Evolutionary conservation across 2,888 invertebrate species (phyloP).

Genomic region (Nomada lathburiana): DNA sequence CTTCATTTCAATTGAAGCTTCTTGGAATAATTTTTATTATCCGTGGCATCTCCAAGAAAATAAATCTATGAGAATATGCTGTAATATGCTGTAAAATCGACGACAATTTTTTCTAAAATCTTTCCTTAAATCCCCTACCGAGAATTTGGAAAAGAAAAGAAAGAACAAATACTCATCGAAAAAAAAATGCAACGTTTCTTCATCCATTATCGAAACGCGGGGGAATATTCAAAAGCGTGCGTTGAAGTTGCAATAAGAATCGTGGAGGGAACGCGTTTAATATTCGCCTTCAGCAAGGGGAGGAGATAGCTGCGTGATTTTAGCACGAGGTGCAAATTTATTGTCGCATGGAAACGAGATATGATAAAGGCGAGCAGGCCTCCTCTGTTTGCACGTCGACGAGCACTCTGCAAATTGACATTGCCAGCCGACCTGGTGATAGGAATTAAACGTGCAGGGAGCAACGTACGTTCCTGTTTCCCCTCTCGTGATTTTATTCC

Average conservation of each 20-base stretch:
- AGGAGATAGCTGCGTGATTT: constrained; percentile 53
- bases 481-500: constrained; percentile 7
- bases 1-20: no score
- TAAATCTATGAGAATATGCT: no score
- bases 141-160: no score
- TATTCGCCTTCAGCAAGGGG: constrained; percentile 29
- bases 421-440: constrained; percentile 64
- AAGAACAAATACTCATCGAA: no score
- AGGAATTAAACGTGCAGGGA: constrained; percentile 56
- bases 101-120: no score
- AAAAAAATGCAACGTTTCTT: not conserved
- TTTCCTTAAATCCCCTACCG: no score
- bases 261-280: constrained; percentile 28
- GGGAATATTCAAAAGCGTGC: constrained; percentile 1
- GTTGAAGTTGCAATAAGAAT: constrained; percentile 1
- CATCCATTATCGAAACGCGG: not conserved
- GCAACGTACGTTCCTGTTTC: constrained; percentile 37
- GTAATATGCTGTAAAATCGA: no score
- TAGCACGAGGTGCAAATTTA: constrained; percentile 64
- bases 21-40: no score
- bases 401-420: constrained; percentile 72
- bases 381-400: constrained; percentile 60
- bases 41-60: no score
- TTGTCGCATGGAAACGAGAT: constrained; percentile 68
- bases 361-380: constrained; percentile 58